Evolutionary conservation across 1,140 invertebrate species (phyloP).

Genomic region (Saccostrea echinata): DNA sequence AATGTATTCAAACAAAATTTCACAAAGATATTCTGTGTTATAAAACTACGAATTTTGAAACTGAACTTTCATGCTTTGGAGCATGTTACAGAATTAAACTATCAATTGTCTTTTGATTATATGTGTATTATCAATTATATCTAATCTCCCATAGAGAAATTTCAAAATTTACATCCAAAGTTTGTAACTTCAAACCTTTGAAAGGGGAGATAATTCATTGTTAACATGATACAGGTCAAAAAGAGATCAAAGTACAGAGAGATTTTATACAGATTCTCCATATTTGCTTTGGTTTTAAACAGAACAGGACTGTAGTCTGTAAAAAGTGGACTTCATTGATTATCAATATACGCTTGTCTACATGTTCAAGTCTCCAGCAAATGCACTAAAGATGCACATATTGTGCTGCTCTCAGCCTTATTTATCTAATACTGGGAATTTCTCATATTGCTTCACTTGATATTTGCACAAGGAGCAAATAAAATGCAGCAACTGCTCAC

Average conservation of each 20-base stretch:
- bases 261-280: not conserved
- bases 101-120: no score
- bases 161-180: no score
- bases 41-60: no score
- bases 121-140: no score
- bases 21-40: no score
- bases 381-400: not conserved
- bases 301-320: not conserved
- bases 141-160: no score
- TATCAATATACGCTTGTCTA: constrained; percentile 3
- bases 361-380: not conserved
- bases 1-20: no score
- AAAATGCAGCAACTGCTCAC: not conserved
- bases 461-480: not conserved
- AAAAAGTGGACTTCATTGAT: not conserved
- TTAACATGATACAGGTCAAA: not conserved
- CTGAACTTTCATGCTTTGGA: no score
- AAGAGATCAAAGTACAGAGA: not conserved
- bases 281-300: not conserved
- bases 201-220: not conserved
- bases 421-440: not conserved
- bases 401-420: not conserved
- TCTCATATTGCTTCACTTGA: not conserved
- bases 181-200: no score
- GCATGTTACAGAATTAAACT: no score